phyloP scores from a whole-genome alignment of 2,797 vertebrate genomes.

The Coilia nasus region DNA sequence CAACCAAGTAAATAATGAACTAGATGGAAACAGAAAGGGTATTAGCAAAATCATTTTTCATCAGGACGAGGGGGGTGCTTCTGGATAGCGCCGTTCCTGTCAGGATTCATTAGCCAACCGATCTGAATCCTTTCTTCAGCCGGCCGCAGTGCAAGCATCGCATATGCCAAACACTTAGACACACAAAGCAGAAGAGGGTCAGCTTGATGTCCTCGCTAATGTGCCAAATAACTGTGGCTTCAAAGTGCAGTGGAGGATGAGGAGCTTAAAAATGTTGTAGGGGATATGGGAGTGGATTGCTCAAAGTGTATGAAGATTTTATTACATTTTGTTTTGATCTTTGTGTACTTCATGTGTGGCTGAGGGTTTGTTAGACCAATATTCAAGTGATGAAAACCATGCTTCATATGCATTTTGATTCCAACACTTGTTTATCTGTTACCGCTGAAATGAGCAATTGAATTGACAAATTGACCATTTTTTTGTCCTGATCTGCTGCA shows the following conservation, averaged over 20 bases:
- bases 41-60: constrained; percentile 54
- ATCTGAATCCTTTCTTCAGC: constrained; percentile 49
- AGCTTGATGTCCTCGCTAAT: constrained; percentile 39
- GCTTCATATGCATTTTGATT: not conserved
- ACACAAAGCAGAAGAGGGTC: constrained; percentile 26
- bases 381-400: not conserved
- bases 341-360: not conserved
- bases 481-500: not conserved
- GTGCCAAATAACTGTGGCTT: constrained; percentile 34
- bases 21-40: constrained; percentile 34
- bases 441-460: not conserved
- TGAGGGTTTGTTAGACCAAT: not conserved
- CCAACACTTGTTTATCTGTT: not conserved
- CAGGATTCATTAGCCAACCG: constrained; percentile 57
- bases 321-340: not conserved
- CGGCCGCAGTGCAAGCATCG: constrained; percentile 47
- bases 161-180: constrained; percentile 41
- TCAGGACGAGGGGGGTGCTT: constrained; percentile 26
- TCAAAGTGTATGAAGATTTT: not conserved
- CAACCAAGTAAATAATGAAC: constrained; percentile 48
- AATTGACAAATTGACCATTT: not conserved
- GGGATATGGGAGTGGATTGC: not conserved
- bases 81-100: constrained; percentile 44
- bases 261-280: not conserved
- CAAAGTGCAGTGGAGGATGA: constrained; percentile 19